A percentile compares a stretch with the other conserved stretches of the same genome.
These are phyloP conservation scores for Ctenodactylus gundi DNA, from an alignment of 2,113 vertebrate species.

Conservation along the genomic window DNA sequence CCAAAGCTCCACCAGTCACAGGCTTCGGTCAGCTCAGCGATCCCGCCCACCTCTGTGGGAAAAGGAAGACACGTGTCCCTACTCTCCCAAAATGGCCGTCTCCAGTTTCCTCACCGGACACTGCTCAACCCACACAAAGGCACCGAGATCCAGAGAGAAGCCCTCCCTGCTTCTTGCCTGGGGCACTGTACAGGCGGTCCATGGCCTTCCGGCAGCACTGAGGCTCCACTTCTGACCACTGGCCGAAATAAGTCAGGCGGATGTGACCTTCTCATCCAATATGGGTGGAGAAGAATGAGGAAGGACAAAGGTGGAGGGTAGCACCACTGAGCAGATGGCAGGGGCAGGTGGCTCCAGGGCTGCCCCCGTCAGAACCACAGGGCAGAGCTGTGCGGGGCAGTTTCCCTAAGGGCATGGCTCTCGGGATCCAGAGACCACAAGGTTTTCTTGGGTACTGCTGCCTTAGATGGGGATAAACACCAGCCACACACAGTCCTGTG, in stretches of 20 bases:
- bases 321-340: neutral
- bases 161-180: conserved; percentile 89
- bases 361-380: neutral
- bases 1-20: conserved; percentile 99
- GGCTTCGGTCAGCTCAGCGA: conserved; percentile 90
- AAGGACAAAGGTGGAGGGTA: neutral
- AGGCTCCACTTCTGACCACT: conserved; percentile 96
- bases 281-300: neutral
- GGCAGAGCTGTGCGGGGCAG: neutral
- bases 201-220: conserved; percentile 87
- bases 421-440: neutral
- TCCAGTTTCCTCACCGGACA: neutral
- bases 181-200: conserved; percentile 95
- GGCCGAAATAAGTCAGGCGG: conserved; percentile 96
- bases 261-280: conserved; percentile 88
- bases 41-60: conserved; percentile 93
- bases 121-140: neutral
- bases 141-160: neutral
- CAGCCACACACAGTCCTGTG: neutral
- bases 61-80: neutral
- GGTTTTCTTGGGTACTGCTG: neutral
- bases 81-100: neutral
- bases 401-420: neutral
- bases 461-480: neutral
- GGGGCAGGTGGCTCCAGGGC: neutral